These are phyloP conservation scores for Drosophila nr. medialis DNA, from an alignment of 2,888 invertebrate species.

Conservation along the genomic window DNA sequence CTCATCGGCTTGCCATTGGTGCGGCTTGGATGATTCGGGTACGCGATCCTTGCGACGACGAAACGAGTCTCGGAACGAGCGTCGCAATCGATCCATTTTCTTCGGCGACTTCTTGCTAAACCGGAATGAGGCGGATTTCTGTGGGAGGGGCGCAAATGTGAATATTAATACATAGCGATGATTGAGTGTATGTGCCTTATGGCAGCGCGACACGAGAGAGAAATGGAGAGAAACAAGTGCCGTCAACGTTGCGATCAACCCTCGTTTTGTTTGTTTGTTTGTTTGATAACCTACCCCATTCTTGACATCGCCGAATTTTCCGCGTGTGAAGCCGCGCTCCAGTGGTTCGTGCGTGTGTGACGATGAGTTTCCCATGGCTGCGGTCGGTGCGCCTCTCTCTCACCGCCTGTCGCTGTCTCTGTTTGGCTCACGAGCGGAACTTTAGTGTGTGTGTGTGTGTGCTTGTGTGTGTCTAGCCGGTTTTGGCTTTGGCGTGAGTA, in stretches of 20 bases:
- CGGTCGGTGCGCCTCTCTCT: slow-evolving; percentile 26
- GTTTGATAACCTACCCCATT: slow-evolving; percentile 84
- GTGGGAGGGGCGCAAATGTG: slow-evolving; percentile 1
- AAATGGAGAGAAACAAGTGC: slow-evolving; percentile 76
- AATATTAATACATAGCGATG: slow-evolving; percentile 2
- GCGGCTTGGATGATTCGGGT: slow-evolving; percentile 97
- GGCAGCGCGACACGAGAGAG: not conserved
- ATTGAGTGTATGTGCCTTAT: slow-evolving; percentile 14
- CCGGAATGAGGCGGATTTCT: slow-evolving; percentile 87
- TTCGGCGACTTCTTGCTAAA: slow-evolving; percentile 88
- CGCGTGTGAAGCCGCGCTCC: slow-evolving; percentile 87
- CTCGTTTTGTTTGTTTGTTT: slow-evolving; percentile 19
- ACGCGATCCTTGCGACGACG: slow-evolving; percentile 95
- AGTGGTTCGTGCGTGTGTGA: slow-evolving; percentile 93
- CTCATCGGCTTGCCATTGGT: slow-evolving; percentile 99
- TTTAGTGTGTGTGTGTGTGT: not conserved
- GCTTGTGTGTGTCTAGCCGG: slow-evolving; percentile 29
- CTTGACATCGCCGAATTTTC: slow-evolving; percentile 85
- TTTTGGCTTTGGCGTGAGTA: slow-evolving; percentile 65
- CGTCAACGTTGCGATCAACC: slow-evolving; percentile 55
- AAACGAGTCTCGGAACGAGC: slow-evolving; percentile 97
- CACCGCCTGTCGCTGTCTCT: not conserved
- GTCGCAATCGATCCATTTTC: slow-evolving; percentile 94
- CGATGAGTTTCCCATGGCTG: slow-evolving; percentile 92
- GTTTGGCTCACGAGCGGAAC: not conserved